phyloP scores from a whole-genome alignment of 2,797 vertebrate species.

The Falco columbarius region DNA sequence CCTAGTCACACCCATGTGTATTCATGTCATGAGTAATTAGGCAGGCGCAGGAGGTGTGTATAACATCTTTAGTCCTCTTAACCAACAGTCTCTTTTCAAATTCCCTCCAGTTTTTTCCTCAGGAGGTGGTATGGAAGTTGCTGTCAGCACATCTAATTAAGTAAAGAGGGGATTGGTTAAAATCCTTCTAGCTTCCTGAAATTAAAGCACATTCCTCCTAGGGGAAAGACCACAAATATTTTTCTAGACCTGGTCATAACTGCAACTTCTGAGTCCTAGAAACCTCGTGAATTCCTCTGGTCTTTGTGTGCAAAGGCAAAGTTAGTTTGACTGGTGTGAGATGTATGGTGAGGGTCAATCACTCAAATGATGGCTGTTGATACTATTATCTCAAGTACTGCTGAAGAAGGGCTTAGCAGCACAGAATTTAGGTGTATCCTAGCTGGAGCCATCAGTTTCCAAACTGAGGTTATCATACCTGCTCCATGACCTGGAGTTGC shows the following conservation, averaged over 20 bases:
- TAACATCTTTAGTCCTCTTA: slow-evolving; percentile 14
- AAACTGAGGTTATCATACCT: background rate
- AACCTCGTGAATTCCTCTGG: background rate
- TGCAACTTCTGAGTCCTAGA: background rate
- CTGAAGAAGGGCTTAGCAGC: background rate
- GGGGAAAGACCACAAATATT: background rate
- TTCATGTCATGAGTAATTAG: slow-evolving; percentile 15
- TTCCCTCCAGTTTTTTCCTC: background rate
- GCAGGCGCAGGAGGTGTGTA: background rate
- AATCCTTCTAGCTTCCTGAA: background rate
- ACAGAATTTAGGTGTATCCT: background rate
- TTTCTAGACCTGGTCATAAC: background rate
- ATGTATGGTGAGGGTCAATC: background rate
- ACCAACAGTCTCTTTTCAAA: background rate
- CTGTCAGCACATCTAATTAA: background rate
- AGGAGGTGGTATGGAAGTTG: background rate
- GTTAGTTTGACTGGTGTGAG: background rate
- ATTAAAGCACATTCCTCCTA: background rate
- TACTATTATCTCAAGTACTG: background rate
- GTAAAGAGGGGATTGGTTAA: slow-evolving; percentile 1
- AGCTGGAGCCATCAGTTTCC: background rate
- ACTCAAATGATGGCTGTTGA: background rate
- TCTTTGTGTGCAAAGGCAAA: background rate
- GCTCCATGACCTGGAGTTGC: background rate
- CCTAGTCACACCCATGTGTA: background rate